Conservation (phyloP, 2,888 invertebrate genomes). For the Ophion obscuratus region DNA sequence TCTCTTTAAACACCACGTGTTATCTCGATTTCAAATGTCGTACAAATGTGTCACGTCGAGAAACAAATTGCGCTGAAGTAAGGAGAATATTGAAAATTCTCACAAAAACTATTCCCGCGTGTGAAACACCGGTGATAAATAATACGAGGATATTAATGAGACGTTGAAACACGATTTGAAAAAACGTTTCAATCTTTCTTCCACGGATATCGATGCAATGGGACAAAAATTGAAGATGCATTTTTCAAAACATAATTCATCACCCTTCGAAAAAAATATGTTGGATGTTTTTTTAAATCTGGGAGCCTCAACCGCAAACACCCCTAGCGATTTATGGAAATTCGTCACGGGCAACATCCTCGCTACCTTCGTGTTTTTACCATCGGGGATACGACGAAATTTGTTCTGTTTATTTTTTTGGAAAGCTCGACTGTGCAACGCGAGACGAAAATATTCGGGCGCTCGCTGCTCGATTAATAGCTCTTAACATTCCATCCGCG, state of each 20-base stretch:
- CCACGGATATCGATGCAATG: background rate
- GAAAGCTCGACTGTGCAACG: background rate
- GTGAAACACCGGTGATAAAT: constrained; percentile 6
- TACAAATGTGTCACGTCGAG: constrained; percentile 27
- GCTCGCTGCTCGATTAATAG: constrained; percentile 18
- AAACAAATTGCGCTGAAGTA: constrained; percentile 52
- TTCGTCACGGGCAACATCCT: constrained; percentile 7
- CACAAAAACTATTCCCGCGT: constrained; percentile 26
- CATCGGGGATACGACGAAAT: background rate
- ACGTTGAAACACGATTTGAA: background rate
- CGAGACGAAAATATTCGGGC: constrained; percentile 18
- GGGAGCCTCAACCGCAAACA: background rate
- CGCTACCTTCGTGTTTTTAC: constrained; percentile 4
- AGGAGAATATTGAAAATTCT: constrained; percentile 8
- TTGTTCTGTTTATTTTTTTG: background rate
- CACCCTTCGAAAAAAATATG: background rate
- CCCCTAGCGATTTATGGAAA: constrained; percentile 20
- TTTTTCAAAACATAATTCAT: background rate
- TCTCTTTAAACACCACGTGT: background rate
- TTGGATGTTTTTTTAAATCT: background rate
- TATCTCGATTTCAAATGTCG: constrained; percentile 22
- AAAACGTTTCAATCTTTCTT: background rate
- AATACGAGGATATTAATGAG: constrained; percentile 16
- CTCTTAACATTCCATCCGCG: constrained; percentile 36
- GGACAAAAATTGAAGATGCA: constrained; percentile 2